Evolutionary conservation across 2,113 vertebrate genomes (phyloP), one percentile per base, ranked within the genome.

Genomic region (Phycodurus eques): DNA sequence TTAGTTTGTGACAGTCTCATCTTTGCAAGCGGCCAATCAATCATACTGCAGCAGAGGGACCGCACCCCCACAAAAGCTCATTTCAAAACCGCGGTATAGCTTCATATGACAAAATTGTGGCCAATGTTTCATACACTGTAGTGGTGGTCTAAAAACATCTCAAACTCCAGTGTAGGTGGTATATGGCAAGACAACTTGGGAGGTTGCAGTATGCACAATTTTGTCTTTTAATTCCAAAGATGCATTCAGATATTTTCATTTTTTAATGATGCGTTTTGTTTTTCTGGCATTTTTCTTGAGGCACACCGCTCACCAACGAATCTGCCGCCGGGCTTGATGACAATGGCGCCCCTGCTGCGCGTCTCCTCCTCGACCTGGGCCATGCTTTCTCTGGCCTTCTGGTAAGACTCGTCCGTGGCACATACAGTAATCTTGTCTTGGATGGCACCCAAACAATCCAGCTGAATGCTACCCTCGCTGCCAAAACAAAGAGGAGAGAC

Each of bases 351-450:
- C 1, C 96, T 92, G 79, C 96, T 98, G 49, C 97, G 95, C 0
- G 96, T 98, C 91, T 98, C 97, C 92, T 98, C 96, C 88, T 99
- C 96, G 0, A 93, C 97, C 90, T 96, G 96, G 0, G 97, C 96
- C 97, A 99, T 96, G 92, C 92, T 98, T 75, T 98, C 95, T 68
- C 95, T 93, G 0, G 97, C 97, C 85, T 98, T 98, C 91, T 98
- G 96, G 90, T 99, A 99, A 47, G 98, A 99, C 77, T 99, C 98
- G 0, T 99, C 97, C 0, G 96, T 99, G 81, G 98, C 98, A 0
- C 96, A 96, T 76, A 99, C 96, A 0, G 97, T 98, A 88, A 99
- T 96, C 85, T 99, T 99, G 87, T 99, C 96, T 92, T 98, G 96
- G 88, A 99, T 96, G 81, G 93, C 95, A 67, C 96, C 97, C 77